Percentiles rank a stretch among this genome's conserved stretches.
These are phyloP conservation scores for Scatophagus argus DNA, from an alignment of 2,113 vertebrate species.

Conservation along the genomic window DNA sequence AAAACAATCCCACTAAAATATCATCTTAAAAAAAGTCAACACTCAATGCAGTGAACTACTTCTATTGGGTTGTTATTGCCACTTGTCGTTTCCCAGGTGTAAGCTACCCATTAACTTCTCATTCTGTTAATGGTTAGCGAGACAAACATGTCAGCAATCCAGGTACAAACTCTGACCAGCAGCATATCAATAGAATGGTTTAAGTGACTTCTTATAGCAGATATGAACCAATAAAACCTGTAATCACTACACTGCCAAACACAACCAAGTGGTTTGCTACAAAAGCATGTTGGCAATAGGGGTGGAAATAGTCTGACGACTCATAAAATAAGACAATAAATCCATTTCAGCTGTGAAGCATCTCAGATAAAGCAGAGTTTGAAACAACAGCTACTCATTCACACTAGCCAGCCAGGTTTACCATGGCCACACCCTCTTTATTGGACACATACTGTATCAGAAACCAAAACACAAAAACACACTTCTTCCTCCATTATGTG, in stretches of 20 bases:
- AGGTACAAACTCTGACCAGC: conserved; percentile 65
- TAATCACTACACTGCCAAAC: conserved; percentile 34
- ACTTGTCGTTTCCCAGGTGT: conserved; percentile 37
- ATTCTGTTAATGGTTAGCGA: conserved; percentile 68
- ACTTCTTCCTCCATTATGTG: conserved; percentile 11
- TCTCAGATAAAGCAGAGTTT: conserved; percentile 44
- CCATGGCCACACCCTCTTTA: conserved; percentile 33
- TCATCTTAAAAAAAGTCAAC: background rate
- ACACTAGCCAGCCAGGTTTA: background rate
- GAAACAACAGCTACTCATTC: conserved; percentile 45
- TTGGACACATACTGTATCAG: conserved; percentile 34
- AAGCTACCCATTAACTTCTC: conserved; percentile 67
- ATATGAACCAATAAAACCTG: conserved; percentile 27
- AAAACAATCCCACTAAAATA: background rate
- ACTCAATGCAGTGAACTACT: background rate
- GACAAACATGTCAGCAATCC: conserved; percentile 72
- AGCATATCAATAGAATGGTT: conserved; percentile 50
- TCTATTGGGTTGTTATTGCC: conserved; percentile 28
- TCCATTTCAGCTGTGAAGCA: conserved; percentile 36
- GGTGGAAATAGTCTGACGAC: no score
- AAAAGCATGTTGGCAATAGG: background rate
- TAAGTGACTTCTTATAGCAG: conserved; percentile 33
- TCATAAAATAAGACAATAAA: conserved; percentile 56
- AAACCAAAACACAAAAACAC: conserved; percentile 51
- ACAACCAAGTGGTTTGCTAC: conserved; percentile 40